Evolutionary conservation across 2,797 vertebrate species (phyloP), one percentile per base, ranked within the genome.

Genomic region (Amniataba percoides): DNA sequence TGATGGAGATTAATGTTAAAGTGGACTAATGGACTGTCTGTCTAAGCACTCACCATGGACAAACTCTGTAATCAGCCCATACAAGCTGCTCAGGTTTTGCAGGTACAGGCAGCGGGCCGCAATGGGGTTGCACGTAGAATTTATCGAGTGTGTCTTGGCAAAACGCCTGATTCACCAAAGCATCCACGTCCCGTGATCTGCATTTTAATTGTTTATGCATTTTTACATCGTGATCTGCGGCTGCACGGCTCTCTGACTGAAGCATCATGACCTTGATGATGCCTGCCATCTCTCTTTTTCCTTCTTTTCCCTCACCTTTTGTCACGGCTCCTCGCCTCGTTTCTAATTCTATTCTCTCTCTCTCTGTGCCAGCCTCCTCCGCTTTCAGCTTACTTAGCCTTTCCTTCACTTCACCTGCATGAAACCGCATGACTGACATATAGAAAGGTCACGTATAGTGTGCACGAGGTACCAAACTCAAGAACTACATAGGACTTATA

Each of bases 1-100:
- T 86, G 88, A 91, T 90, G 78, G 82, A 89, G 89, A 93, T 91
- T 89, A 90, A 91, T 91, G 88, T 83, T 87, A 87, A 88, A 86
- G 81, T 60, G 75, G 77, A 80, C 90, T 90, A 93, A 93, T 92
- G 89, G 87, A 87, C 83, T 79, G 80, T 81, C 89, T 85, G 83
- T 85, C 84, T 76, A 49, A 78, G 87, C 81, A 81, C 79, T 85
- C 78, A 66, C 64, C 56, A 74, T 78, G 63, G 73, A 88, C 84
- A 90, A 88, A 92, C 79, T 84, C 77, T 77, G 77, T 84, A 84
- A 90, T 88, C 88, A 86, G 78, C 78, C 66, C 62, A 56, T 69
- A 59, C 68, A 85, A 79, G 80, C 74, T 74, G 86, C 43, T 58
- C 36, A 18, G 81, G 74, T 78, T 31, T 80, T 74, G 64, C 58